phyloP scores from a whole-genome alignment of 2,888 invertebrate genomes.

The Ennomos fuscantarius region DNA sequence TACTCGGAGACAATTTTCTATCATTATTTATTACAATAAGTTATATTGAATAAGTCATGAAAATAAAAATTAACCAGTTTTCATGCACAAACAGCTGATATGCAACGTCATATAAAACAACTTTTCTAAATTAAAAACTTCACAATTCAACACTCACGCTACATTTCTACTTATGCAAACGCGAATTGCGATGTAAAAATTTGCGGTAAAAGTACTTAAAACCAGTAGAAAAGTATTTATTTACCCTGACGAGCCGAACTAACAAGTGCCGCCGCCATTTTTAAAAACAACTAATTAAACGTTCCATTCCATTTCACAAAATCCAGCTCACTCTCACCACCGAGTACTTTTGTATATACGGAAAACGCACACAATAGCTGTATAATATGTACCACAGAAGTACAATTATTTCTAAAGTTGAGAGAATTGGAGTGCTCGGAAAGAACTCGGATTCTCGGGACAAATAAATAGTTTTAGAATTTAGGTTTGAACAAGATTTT shows the following conservation, averaged over 20 bases:
- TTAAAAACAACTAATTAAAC: conserved; percentile 53
- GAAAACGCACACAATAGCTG: no score
- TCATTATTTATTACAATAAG: not conserved
- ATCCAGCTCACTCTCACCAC: not conserved
- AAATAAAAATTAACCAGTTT: conserved; percentile 42
- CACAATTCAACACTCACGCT: conserved; percentile 11
- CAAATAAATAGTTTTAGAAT: no score
- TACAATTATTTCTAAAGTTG: no score
- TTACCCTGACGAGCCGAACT: conserved; percentile 85
- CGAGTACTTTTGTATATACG: no score
- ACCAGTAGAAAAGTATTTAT: conserved; percentile 59
- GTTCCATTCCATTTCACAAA: conserved; percentile 39
- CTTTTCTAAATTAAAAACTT: conserved; percentile 39
- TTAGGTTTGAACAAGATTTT: no score
- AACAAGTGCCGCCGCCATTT: conserved; percentile 81
- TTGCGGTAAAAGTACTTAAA: conserved; percentile 20
- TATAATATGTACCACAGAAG: no score
- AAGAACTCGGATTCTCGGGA: no score
- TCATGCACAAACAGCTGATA: conserved; percentile 69
- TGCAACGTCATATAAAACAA: conserved; percentile 53
- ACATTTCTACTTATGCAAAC: conserved; percentile 18
- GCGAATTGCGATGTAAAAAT: conserved; percentile 24
- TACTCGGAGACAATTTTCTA: conserved; percentile 12
- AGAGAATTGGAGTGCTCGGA: no score
- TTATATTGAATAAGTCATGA: not conserved